These are phyloP conservation scores for Psettodes erumei DNA, from an alignment of 2,113 vertebrate species.

Conservation along the genomic window DNA sequence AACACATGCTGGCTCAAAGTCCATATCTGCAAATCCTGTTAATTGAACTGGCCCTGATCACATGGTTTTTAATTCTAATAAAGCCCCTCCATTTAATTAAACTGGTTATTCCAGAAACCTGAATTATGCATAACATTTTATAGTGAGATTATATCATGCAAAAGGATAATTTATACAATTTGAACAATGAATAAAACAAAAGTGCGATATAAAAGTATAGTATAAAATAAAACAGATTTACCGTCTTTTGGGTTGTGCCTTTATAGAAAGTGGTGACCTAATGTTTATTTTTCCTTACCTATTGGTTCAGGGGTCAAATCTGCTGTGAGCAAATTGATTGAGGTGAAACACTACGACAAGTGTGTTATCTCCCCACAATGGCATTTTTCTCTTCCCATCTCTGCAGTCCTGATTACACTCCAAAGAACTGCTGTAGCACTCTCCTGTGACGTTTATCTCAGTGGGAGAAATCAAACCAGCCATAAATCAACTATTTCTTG, in stretches of 20 bases:
- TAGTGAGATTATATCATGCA: background rate
- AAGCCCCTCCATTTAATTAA: constrained; percentile 2
- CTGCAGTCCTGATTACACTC: constrained; percentile 60
- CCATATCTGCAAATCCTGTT: constrained; percentile 17
- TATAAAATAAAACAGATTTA: background rate
- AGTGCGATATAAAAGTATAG: background rate
- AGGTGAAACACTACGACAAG: constrained; percentile 38
- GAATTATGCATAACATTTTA: background rate
- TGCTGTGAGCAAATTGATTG: constrained; percentile 41
- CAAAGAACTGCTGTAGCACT: constrained; percentile 51
- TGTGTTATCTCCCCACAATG: constrained; percentile 55
- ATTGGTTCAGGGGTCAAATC: constrained; percentile 46
- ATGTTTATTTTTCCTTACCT: constrained; percentile 12
- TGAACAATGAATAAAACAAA: background rate
- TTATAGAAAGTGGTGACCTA: background rate
- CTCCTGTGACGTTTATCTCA: constrained; percentile 67
- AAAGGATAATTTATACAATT: background rate
- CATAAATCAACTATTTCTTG: constrained; percentile 75
- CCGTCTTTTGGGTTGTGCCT: background rate
- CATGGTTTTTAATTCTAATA: constrained; percentile 5
- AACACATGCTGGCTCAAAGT: constrained; percentile 26
- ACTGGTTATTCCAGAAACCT: background rate
- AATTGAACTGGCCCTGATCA: constrained; percentile 8
- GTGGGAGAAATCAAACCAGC: constrained; percentile 62
- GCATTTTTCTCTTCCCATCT: constrained; percentile 55